Conservation (phyloP, 2,113 vertebrate genomes). For the Elaphurus davidianus region DNA sequence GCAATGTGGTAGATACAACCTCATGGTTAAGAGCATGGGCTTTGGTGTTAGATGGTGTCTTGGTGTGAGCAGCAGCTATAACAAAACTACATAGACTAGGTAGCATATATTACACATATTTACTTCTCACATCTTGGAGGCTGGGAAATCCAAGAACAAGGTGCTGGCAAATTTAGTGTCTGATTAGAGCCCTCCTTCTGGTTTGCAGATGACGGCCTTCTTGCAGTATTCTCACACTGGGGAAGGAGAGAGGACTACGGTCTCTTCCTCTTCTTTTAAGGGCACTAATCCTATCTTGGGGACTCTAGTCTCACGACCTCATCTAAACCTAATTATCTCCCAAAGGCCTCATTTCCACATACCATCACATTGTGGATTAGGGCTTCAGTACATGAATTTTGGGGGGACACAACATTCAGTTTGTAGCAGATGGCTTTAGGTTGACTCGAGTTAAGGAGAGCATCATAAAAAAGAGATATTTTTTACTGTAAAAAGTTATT, state of each 20-base stretch:
- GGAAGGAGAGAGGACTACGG: not conserved
- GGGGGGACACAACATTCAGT: not conserved
- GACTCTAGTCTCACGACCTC: not conserved
- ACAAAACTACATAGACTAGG: not conserved
- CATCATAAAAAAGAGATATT: not conserved
- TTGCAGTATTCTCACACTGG: not conserved
- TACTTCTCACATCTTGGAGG: not conserved
- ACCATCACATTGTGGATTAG: not conserved
- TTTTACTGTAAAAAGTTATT: not conserved
- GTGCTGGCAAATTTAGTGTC: not conserved
- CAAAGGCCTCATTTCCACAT: not conserved
- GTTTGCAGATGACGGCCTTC: not conserved
- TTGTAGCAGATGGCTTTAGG: not conserved
- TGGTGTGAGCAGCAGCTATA: not conserved
- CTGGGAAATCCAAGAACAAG: not conserved
- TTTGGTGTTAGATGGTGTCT: not conserved
- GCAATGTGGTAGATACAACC: not conserved
- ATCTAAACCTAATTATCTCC: not conserved
- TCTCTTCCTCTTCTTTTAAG: not conserved
- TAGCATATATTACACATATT: not conserved
- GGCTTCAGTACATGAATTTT: not conserved
- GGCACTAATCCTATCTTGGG: not conserved
- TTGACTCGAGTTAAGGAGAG: not conserved
- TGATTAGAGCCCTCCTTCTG: not conserved
- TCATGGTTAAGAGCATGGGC: not conserved